phyloP scores from a whole-genome alignment of 2,113 vertebrate genomes.

The Megaceryle maxima region DNA sequence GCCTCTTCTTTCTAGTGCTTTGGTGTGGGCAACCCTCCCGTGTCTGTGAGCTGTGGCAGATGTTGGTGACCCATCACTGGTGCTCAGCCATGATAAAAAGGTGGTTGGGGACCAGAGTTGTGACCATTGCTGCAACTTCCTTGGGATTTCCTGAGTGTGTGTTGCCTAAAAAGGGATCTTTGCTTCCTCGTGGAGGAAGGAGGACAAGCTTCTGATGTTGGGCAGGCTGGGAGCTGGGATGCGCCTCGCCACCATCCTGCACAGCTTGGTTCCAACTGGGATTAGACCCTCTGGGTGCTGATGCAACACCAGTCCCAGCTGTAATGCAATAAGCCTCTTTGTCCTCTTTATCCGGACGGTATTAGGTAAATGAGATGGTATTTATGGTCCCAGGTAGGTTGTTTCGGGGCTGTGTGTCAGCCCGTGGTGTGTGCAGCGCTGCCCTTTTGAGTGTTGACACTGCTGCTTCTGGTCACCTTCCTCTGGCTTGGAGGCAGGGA shows the following conservation, averaged over 20 bases:
- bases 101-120: fast-evolving
- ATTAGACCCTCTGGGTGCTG: slow-evolving; percentile 16
- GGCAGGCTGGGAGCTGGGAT: fast-evolving
- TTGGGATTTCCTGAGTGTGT: fast-evolving
- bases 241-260: fast-evolving
- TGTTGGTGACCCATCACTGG: not conserved
- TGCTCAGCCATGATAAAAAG: fast-evolving
- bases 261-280: not conserved
- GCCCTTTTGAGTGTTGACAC: not conserved
- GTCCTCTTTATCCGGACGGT: slow-evolving; percentile 15
- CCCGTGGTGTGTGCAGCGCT: fast-evolving
- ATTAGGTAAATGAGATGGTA: slow-evolving; percentile 50
- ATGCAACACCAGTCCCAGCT: slow-evolving; percentile 39
- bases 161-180: not conserved
- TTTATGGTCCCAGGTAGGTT: slow-evolving; percentile 51
- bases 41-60: fast-evolving
- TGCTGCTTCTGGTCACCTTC: not conserved
- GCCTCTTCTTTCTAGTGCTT: fast-evolving
- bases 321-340: slow-evolving; percentile 49
- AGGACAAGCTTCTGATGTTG: not conserved
- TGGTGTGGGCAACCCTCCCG: fast-evolving
- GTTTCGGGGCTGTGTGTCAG: not conserved
- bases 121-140: fast-evolving
- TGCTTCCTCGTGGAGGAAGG: not conserved
- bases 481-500: not conserved